Evolutionary conservation across 1,140 invertebrate species (phyloP).

Genomic region (Diabrotica virgifera): DNA sequence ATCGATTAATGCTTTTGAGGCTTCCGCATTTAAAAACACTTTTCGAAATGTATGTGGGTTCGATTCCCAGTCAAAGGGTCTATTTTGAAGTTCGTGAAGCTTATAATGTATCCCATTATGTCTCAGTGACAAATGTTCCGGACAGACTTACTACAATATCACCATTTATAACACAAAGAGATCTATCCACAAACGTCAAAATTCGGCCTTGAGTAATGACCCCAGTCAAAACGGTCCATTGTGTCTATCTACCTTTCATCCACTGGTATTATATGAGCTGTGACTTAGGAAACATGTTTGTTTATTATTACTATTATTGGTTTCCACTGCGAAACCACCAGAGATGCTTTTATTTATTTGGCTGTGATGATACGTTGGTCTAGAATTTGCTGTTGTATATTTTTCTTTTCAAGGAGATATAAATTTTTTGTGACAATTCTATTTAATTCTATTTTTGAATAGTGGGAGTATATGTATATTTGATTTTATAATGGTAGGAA

Average conservation of each 20-base stretch:
- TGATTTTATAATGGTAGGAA: no score
- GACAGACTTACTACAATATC: constrained; percentile 24
- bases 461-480: no score
- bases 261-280: constrained; percentile 17
- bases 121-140: constrained; percentile 27
- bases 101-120: constrained; percentile 17
- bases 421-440: no score
- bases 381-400: no score
- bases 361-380: no score
- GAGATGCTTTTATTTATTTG: no score
- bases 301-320: constrained; percentile 6
- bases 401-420: no score
- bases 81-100: not conserved
- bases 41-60: not conserved
- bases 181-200: constrained; percentile 44
- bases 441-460: no score
- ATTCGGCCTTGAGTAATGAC: constrained; percentile 42
- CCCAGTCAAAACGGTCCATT: constrained; percentile 44
- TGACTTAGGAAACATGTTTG: constrained; percentile 18
- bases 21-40: not conserved
- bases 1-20: not conserved
- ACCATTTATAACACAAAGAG: constrained; percentile 38
- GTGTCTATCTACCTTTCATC: constrained; percentile 31
- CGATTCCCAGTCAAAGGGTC: not conserved
- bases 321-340: no score